phyloP scores from a whole-genome alignment of 2,888 invertebrate species.

The Anticlea derivata region DNA sequence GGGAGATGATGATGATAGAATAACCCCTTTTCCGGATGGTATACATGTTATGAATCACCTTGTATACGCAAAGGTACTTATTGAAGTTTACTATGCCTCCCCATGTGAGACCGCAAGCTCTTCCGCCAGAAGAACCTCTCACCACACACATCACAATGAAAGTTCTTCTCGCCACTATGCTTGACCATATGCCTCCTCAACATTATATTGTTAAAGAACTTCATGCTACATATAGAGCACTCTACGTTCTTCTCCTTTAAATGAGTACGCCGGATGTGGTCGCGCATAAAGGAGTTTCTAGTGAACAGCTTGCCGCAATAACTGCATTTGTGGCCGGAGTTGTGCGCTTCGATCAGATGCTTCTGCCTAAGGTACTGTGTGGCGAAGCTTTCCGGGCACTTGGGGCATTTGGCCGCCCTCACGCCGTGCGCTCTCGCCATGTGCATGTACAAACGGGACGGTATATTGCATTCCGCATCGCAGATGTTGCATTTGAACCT shows the following conservation, averaged over 20 bases:
- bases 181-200: conserved; percentile 73
- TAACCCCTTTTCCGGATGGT: no score
- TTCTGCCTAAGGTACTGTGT: conserved; percentile 80
- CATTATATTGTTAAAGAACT: conserved; percentile 74
- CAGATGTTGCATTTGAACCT: conserved; percentile 72
- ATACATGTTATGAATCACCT: no score
- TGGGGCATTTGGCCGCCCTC: conserved; percentile 72
- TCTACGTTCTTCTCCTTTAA: conserved; percentile 75
- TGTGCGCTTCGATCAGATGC: conserved; percentile 80
- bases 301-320: conserved; percentile 74
- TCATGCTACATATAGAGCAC: conserved; percentile 72
- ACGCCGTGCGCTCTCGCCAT: conserved; percentile 76
- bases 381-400: conserved; percentile 73
- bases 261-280: conserved; percentile 71
- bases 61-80: conserved; percentile 45
- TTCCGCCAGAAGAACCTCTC: conserved; percentile 85
- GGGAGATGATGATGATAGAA: no score
- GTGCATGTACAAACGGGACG: conserved; percentile 74
- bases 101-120: conserved; percentile 84
- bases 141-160: conserved; percentile 85
- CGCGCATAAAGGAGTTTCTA: conserved; percentile 69
- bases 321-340: conserved; percentile 71
- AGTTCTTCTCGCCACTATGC: conserved; percentile 80
- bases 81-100: conserved; percentile 62
- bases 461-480: conserved; percentile 70